These are phyloP conservation scores for Brachycybe producta DNA, from an alignment of 2,888 invertebrate genomes.

Conservation along the genomic window DNA sequence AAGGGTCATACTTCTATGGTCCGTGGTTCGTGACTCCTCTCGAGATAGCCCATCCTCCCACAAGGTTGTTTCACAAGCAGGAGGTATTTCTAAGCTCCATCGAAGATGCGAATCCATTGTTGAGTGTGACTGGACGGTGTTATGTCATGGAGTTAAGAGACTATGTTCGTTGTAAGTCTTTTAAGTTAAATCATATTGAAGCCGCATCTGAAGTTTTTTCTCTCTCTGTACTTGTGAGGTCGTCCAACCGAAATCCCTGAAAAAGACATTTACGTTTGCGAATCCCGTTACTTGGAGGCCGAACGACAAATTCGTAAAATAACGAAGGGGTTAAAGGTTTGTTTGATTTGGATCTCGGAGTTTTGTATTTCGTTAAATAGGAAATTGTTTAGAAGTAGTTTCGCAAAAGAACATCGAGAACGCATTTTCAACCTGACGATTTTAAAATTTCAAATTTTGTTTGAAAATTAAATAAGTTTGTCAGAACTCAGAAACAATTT, in stretches of 20 bases:
- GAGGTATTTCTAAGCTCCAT: conserved; percentile 82
- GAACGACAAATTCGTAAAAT: conserved; percentile 62
- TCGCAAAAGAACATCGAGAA: neutral
- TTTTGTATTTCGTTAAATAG: neutral
- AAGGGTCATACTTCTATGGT: conserved; percentile 82
- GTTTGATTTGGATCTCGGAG: neutral
- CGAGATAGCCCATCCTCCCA: conserved; percentile 68
- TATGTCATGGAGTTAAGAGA: conserved; percentile 79
- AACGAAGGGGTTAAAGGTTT: conserved; percentile 32
- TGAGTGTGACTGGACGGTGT: conserved; percentile 83
- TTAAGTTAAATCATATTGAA: neutral
- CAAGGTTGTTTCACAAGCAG: conserved; percentile 75
- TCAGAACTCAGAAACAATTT: no score
- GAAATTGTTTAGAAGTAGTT: neutral
- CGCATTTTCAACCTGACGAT: neutral
- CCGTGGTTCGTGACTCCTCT: conserved; percentile 81
- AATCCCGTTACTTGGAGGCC: conserved; percentile 78
- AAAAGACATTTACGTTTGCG: conserved; percentile 82
- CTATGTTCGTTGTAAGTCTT: conserved; percentile 63
- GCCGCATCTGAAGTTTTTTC: neutral
- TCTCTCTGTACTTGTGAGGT: conserved; percentile 40
- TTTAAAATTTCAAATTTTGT: neutral
- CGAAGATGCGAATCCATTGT: conserved; percentile 80
- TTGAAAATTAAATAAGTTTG: no score
- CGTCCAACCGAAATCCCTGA: conserved; percentile 89